These are phyloP conservation scores for Globicephala melas DNA, from an alignment of 2,113 vertebrate species.

Conservation along the genomic window DNA sequence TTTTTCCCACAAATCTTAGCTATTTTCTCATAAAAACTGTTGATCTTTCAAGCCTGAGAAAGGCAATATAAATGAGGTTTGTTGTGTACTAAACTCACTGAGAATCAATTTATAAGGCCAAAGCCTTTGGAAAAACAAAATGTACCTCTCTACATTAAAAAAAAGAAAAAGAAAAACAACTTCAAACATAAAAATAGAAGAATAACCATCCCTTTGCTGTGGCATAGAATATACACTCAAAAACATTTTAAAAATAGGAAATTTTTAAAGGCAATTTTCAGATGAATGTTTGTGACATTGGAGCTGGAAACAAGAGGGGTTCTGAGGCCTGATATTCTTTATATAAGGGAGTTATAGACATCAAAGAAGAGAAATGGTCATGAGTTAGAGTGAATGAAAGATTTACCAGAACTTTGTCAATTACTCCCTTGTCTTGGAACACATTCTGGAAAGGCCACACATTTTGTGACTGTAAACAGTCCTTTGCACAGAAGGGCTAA, in stretches of 20 bases:
- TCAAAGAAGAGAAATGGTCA: conserved; percentile 30
- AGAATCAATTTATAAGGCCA: conserved; percentile 18
- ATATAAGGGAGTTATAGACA: background rate
- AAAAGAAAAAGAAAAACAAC: background rate
- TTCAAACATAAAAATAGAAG: background rate
- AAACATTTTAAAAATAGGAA: background rate
- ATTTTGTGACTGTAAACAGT: conserved; percentile 24
- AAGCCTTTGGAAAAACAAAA: conserved; percentile 4
- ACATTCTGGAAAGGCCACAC: conserved; percentile 26
- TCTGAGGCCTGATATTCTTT: background rate
- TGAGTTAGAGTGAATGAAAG: background rate
- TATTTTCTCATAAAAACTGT: background rate
- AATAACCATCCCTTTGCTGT: background rate
- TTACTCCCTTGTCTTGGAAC: conserved; percentile 37
- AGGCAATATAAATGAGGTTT: background rate
- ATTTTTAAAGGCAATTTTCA: background rate
- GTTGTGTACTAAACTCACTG: background rate
- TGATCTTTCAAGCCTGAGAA: background rate
- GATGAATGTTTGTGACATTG: background rate
- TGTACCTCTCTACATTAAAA: background rate
- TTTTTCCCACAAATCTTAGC: background rate
- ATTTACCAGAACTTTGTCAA: conserved; percentile 38
- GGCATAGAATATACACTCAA: background rate
- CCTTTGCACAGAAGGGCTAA: background rate
- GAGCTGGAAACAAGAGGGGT: background rate